Conservation (phyloP, 2,888 invertebrate genomes). For the Drepanosiphum platanoidis region DNA sequence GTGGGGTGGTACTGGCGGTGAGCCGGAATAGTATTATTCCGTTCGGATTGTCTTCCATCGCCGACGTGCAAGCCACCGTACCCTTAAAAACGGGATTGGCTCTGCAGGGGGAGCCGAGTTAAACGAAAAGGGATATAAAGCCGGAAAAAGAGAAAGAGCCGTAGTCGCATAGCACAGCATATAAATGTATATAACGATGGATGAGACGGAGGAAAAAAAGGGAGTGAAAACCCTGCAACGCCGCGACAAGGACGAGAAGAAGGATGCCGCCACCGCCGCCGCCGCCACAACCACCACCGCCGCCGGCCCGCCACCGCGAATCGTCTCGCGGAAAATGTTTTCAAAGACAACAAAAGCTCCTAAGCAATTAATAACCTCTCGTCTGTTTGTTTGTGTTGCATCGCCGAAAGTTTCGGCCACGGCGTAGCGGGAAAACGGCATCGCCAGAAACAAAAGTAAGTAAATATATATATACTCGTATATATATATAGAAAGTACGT, state of each 20-base stretch:
- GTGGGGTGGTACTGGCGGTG: background rate
- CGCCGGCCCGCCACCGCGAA: background rate
- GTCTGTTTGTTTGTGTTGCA: constrained; percentile 54
- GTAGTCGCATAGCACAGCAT: background rate
- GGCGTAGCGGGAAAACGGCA: constrained; percentile 33
- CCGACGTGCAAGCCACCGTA: background rate
- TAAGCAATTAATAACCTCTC: constrained; percentile 60
- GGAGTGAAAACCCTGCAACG: background rate
- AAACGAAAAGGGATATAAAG: background rate
- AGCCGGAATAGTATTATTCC: background rate
- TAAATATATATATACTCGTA: background rate
- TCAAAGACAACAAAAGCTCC: constrained; percentile 55
- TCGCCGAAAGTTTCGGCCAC: constrained; percentile 40
- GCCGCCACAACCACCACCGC: background rate
- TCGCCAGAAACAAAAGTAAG: constrained; percentile 36
- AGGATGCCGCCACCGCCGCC: background rate
- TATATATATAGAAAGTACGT: background rate
- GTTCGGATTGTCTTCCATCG: constrained; percentile 34
- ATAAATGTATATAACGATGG: background rate
- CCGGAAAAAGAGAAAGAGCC: background rate
- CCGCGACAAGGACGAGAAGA: background rate
- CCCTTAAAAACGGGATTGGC: background rate
- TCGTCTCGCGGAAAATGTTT: constrained; percentile 50
- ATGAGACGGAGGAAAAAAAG: background rate
- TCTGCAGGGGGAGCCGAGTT: background rate